Evolutionary conservation across 2,888 invertebrate species (phyloP), one percentile per base, ranked within the genome.

Genomic region (Troilus luridus): DNA sequence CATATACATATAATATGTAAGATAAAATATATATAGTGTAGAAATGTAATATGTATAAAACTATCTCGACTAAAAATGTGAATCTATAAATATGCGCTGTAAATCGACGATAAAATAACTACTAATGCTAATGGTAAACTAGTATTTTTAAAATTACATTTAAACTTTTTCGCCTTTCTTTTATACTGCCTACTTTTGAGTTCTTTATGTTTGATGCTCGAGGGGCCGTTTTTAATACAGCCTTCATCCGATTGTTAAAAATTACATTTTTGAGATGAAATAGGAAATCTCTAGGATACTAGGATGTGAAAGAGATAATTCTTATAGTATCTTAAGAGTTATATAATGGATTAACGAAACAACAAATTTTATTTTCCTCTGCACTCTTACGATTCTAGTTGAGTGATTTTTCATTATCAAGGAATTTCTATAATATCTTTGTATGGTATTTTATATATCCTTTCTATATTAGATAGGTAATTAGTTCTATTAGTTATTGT

Each of bases 251-350:
- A 67, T 67, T 21, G 17, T 77, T 17, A 41, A 77, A 41, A 41
- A 77, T 41, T 77, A 41, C 12, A 41, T 77, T 77, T 41, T 41
- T 27, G 1, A 77, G 11, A 77, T 27, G 9, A 77, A 77, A 77
- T 77, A 77, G 72, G 41, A 77, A 41, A 77, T 77, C 17, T 8
- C 0, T 41, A 41, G 17, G 41, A 41, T 77, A 77, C 72, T 27
- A 77, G 72, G 72, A 77, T 77, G 72, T 77, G 72, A 41, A 77
- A 77, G 72, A 77, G 72, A 77, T 77, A 77, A 77, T 77, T 77
- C 41, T 41, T 41, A 27, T 77, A 77, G 72, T 77, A 77, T 41
- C 72, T 41, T 41, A 77, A 77, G 72, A 41, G 72, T 41, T 77
- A 77, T 77, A 10, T 77, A 77, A 77, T 41, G 72, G 72, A 77